Percentiles rank a stretch among this genome's conserved stretches.
Conservation (phyloP, 2,888 invertebrate genomes). For the Ochlodes sylvanus region DNA sequence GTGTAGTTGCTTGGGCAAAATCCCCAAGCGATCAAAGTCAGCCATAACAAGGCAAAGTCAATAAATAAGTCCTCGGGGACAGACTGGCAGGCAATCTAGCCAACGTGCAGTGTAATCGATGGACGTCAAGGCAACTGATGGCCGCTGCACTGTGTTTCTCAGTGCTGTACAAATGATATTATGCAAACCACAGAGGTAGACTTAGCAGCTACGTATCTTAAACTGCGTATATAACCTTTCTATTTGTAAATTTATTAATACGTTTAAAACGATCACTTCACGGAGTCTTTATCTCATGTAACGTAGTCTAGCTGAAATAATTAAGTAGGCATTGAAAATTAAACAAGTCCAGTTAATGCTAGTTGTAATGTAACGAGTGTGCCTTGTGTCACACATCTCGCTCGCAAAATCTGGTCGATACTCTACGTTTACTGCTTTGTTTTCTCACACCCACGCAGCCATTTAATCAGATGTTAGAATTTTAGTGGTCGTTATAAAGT, state of each 20-base stretch:
- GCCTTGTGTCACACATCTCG: not conserved
- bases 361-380: not conserved
- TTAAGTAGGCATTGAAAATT: too few relatives aligned
- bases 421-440: slow-evolving; percentile 3
- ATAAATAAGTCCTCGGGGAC: slow-evolving; percentile 24
- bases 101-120: slow-evolving; percentile 28
- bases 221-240: too few relatives aligned
- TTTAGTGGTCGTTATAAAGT: slow-evolving; percentile 50
- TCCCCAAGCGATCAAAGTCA: slow-evolving; percentile 8
- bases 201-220: too few relatives aligned
- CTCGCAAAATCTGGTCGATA: not conserved
- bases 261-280: too few relatives aligned
- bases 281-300: too few relatives aligned
- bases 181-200: not conserved
- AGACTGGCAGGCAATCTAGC: slow-evolving; percentile 22
- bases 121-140: slow-evolving; percentile 26
- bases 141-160: not conserved
- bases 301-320: too few relatives aligned
- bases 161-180: slow-evolving; percentile 12
- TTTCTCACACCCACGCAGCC: slow-evolving; percentile 47
- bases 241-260: too few relatives aligned
- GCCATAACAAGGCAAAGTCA: slow-evolving; percentile 19
- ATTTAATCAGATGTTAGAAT: slow-evolving; percentile 49
- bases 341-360: too few relatives aligned
- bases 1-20: not conserved